These are phyloP conservation scores for Nymphalis c-album DNA, from an alignment of 2,888 invertebrate species.

Conservation along the genomic window DNA sequence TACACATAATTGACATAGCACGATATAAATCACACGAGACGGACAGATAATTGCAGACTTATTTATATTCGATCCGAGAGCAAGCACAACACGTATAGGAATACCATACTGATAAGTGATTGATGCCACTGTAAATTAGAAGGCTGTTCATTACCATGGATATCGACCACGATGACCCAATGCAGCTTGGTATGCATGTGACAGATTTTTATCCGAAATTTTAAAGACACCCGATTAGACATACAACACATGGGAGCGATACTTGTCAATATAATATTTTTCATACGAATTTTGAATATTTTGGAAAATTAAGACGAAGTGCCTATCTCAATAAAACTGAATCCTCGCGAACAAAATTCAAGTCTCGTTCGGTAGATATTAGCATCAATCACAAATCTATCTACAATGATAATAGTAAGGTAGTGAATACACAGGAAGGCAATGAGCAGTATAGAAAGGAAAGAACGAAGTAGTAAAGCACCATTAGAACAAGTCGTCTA, in stretches of 20 bases:
- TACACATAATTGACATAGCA: constrained; percentile 72
- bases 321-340: too few species aligned
- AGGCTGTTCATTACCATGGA: too few species aligned
- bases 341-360: too few species aligned
- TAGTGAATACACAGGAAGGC: constrained; percentile 67
- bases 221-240: too few species aligned
- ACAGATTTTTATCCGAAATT: too few species aligned
- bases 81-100: constrained; percentile 69
- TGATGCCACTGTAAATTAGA: constrained; percentile 9
- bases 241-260: too few species aligned
- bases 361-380: constrained; percentile 10
- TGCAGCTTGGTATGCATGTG: too few species aligned
- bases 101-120: constrained; percentile 46
- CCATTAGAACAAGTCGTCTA: constrained; percentile 19
- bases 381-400: constrained; percentile 35
- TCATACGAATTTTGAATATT: too few species aligned
- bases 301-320: too few species aligned
- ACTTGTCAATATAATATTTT: too few species aligned
- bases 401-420: constrained; percentile 41
- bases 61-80: constrained; percentile 44
- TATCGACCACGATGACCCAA: too few species aligned
- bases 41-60: constrained; percentile 52
- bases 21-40: constrained; percentile 54
- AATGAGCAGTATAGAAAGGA: constrained; percentile 56
- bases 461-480: constrained; percentile 27